Evolutionary conservation across 2,888 invertebrate species (phyloP).

Genomic region (Drosophila antonietae): DNA sequence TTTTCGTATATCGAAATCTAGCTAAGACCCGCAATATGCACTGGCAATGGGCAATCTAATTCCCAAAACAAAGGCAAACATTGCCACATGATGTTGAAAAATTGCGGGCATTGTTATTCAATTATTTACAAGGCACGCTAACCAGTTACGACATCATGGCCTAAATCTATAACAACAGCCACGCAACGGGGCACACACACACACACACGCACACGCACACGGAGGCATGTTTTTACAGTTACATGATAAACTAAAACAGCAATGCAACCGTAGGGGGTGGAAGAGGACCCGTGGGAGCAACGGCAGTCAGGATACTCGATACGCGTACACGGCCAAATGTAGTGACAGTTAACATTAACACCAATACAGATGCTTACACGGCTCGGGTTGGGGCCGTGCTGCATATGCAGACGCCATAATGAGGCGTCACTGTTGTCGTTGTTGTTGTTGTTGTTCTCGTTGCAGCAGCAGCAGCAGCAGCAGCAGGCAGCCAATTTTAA

Average conservation of each 20-base stretch:
- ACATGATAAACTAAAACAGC: slow-evolving; percentile 65
- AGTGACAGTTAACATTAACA: slow-evolving; percentile 79
- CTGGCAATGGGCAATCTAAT: slow-evolving; percentile 24
- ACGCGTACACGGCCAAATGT: slow-evolving; percentile 47
- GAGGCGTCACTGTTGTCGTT: slow-evolving; percentile 42
- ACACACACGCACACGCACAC: background rate
- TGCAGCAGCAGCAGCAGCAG: slow-evolving; percentile 17
- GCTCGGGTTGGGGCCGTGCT: slow-evolving; percentile 19
- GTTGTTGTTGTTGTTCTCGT: slow-evolving; percentile 20
- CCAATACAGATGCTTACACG: slow-evolving; percentile 66
- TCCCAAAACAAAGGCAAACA: slow-evolving; percentile 25
- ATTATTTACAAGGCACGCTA: slow-evolving; percentile 60
- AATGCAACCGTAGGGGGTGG: background rate
- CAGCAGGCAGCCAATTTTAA: slow-evolving; percentile 72
- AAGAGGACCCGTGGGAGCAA: background rate
- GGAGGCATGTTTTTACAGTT: slow-evolving; percentile 70
- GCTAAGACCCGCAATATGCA: slow-evolving; percentile 10
- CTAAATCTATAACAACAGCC: slow-evolving; percentile 56
- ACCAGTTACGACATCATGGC: slow-evolving; percentile 40
- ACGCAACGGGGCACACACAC: slow-evolving; percentile 41
- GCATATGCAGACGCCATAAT: slow-evolving; percentile 61
- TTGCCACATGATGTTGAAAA: slow-evolving; percentile 40
- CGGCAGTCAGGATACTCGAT: slow-evolving; percentile 5
- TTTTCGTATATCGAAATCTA: slow-evolving; percentile 10
- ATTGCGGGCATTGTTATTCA: slow-evolving; percentile 53